A percentile compares a stretch with the other conserved stretches of the same genome.
These are phyloP conservation scores for Drosophila phalerata DNA, from an alignment of 2,888 invertebrate species.

Conservation along the genomic window DNA sequence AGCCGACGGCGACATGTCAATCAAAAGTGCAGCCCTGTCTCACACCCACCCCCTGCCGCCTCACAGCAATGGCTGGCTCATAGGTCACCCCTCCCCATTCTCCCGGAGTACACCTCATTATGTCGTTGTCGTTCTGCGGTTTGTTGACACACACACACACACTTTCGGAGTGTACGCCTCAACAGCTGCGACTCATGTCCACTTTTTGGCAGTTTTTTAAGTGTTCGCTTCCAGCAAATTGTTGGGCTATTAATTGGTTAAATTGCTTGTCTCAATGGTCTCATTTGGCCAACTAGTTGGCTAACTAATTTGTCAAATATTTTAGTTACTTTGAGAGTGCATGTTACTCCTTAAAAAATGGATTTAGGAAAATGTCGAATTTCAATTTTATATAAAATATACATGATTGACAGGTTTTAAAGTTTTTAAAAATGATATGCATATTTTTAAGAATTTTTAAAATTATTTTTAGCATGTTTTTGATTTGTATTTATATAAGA, in stretches of 20 bases:
- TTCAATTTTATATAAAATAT: too few relatives aligned
- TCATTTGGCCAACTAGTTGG: slow-evolving; percentile 8
- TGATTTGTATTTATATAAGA: too few relatives aligned
- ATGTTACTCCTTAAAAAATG: background rate
- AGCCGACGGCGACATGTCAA: slow-evolving; percentile 83
- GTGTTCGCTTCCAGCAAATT: slow-evolving; percentile 25
- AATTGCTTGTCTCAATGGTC: slow-evolving; percentile 3
- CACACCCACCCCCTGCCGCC: slow-evolving; percentile 32
- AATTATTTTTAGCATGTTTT: too few relatives aligned
- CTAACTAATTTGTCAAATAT: slow-evolving; percentile 16
- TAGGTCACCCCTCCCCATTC: background rate
- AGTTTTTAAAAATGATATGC: too few relatives aligned
- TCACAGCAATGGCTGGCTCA: slow-evolving; percentile 11
- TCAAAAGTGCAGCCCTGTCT: slow-evolving; percentile 69
- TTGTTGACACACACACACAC: slow-evolving; percentile 68
- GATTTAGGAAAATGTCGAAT: too few relatives aligned
- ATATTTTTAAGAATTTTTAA: too few relatives aligned
- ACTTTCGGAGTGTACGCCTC: slow-evolving; percentile 20
- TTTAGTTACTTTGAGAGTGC: background rate
- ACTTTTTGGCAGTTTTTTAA: slow-evolving; percentile 48
- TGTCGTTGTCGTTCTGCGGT: slow-evolving; percentile 60
- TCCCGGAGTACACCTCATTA: slow-evolving; percentile 60
- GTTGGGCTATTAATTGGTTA: slow-evolving; percentile 55
- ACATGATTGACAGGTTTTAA: too few relatives aligned
- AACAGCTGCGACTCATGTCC: slow-evolving; percentile 36